Evolutionary conservation across 2,888 invertebrate genomes (phyloP), one percentile per base, ranked within the genome.

Genomic region (Charanyca ferruginea): DNA sequence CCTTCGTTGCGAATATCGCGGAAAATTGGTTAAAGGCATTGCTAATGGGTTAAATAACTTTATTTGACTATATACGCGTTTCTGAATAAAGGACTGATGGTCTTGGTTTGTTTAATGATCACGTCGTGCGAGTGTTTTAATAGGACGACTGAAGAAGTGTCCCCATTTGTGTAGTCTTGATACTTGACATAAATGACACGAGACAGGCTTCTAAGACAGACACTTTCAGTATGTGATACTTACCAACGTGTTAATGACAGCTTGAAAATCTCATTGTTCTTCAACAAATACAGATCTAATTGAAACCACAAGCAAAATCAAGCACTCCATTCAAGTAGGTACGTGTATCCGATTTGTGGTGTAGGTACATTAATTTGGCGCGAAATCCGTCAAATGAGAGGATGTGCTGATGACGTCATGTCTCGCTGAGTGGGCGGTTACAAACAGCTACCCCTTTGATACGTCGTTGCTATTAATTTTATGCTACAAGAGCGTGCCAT

Each of bases 331-430:
- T 68, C 4, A 48, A 73, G 69, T 57, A 38, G 49, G 51, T 49
- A 53, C 62, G 57, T 64, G 55, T 73, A 73, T 59, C 42, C 60
- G 66, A 70, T 66, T 54, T 74, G 66, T 45, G 74, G 57, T 61
- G 53, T n/a, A n/a, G n/a, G n/a, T 58, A 22, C 53, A 53, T 54
- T 69, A 65, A 73, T 68, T 63, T 63, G 42, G 42, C 20, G 55
- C 35, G 58, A 64, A 47, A 55, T 55, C 32, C n/a, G 44, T 68
- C 51, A 64, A 63, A 71, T 42, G 22, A 25, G 58, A 48, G 42
- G 58, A 58, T 61, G 51, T 69, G 67, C n/a, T 64, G 60, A 72
- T 61, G 75, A 65, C 62, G 73, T 64, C 64, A 72, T 6, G 54
- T 47, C 25, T 13, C 41, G 32, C n/a, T 55, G 32, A 74, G 71